phyloP scores from a whole-genome alignment of 1,140 invertebrate species.

The Heliothis virescens region DNA sequence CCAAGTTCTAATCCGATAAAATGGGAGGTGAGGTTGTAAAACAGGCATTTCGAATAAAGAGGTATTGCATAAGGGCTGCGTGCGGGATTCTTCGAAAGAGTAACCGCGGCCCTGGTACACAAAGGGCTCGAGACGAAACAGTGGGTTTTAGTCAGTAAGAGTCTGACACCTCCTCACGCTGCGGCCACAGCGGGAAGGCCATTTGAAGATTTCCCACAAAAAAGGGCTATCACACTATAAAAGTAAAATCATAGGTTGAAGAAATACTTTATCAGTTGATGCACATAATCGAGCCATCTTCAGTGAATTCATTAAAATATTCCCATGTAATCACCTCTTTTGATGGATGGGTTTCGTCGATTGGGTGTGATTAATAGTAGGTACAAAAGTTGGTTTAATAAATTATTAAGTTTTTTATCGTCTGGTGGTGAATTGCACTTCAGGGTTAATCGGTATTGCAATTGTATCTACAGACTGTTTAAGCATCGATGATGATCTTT shows the following conservation, averaged over 20 bases:
- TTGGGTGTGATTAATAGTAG: conserved; percentile 23
- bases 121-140: no score
- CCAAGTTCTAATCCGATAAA: neutral
- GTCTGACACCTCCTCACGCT: no score
- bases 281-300: conserved; percentile 34
- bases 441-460: neutral
- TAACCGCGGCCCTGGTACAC: no score
- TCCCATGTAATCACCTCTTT: conserved; percentile 20
- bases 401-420: neutral
- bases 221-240: conserved; percentile 15
- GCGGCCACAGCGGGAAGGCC: no score
- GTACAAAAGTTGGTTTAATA: conserved; percentile 2
- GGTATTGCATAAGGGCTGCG: neutral
- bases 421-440: neutral
- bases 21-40: neutral
- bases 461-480: no score
- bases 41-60: conserved; percentile 10
- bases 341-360: conserved; percentile 19
- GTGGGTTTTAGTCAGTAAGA: no score
- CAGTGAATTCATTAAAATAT: conserved; percentile 28
- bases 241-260: conserved; percentile 23
- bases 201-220: no score
- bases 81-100: no score
- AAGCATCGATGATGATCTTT: no score
- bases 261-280: neutral